phyloP scores from a whole-genome alignment of 2,797 vertebrate genomes.

The Acestrorhynchus altus region DNA sequence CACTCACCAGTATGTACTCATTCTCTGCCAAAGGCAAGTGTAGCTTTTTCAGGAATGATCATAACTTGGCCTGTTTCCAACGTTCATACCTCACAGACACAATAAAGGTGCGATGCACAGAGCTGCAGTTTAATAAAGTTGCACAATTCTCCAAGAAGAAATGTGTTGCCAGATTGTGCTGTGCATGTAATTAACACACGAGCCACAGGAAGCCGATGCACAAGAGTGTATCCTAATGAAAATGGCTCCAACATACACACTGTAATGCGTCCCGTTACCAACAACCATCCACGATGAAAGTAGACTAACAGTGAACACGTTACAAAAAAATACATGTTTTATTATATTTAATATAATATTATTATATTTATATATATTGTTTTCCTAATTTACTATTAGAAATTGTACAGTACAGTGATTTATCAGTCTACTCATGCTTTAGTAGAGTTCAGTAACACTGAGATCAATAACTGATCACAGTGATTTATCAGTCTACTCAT shows the following conservation, averaged over 20 bases:
- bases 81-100: background rate
- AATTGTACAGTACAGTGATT: too few species aligned
- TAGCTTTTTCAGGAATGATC: conserved; percentile 21
- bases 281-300: background rate
- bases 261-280: background rate
- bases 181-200: conserved; percentile 59
- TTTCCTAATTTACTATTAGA: too few species aligned
- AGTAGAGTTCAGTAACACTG: too few species aligned
- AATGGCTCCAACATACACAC: background rate
- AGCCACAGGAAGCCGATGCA: conserved; percentile 11
- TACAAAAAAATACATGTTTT: too few species aligned
- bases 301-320: background rate
- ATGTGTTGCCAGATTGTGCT: conserved; percentile 20
- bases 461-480: too few species aligned
- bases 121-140: conserved; percentile 16
- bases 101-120: background rate
- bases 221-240: background rate
- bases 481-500: too few species aligned
- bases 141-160: background rate
- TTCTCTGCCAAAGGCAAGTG: background rate
- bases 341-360: too few species aligned
- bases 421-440: too few species aligned
- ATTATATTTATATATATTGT: too few species aligned
- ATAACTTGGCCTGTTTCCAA: conserved; percentile 5
- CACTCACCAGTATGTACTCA: background rate